Evolutionary conservation across 2,113 vertebrate species (phyloP), one percentile per base, ranked within the genome.

Genomic region (Saguinus midas): DNA sequence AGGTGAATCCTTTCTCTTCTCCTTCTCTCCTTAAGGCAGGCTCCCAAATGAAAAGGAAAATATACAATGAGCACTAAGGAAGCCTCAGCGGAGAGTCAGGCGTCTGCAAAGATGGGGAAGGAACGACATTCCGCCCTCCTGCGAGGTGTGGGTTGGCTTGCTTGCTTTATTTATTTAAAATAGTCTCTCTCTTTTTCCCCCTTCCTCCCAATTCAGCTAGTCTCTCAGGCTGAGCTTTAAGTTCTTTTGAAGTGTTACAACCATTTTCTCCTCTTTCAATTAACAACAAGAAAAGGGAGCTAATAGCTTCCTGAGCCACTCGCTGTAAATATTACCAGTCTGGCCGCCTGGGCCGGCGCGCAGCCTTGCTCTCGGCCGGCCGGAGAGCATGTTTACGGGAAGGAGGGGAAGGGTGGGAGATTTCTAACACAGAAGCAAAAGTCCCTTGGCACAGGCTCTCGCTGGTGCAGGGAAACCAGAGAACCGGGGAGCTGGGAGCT

Each of bases 221-320:
- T 72, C 92, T 96, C 97, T 95, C 75, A 9, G 95, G 86, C 96
- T 75, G 90, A 0, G 27, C 96, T 93, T 82, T 94, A 97, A 97
- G 97, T 82, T 96, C 93, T 94, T 98, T 93, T 97, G 97, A 98
- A 97, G 98, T 97, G 97, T 97, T 97, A 97, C 97, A 96, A 97
- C 97, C 97, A 95, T 96, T 96, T 98, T 96, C 97, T 95, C 93
- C 96, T 90, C 97, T 97, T 98, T 97, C 97, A 98, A 98, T 97
- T 97, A 98, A 95, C 96, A 94, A 75, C 89, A 96, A 97, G 96
- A 96, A 97, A 96, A 97, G 95, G 97, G 92, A 98, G 97, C 97
- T 98, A 97, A 98, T 96, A 95, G 97, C 97, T 96, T 96, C 97
- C 97, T 75, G 97, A 82, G 90, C 94, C 27, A 55, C 80, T 92